Evolutionary conservation across 2,888 invertebrate species (phyloP).

Genomic region (Rhingia rostrata): DNA sequence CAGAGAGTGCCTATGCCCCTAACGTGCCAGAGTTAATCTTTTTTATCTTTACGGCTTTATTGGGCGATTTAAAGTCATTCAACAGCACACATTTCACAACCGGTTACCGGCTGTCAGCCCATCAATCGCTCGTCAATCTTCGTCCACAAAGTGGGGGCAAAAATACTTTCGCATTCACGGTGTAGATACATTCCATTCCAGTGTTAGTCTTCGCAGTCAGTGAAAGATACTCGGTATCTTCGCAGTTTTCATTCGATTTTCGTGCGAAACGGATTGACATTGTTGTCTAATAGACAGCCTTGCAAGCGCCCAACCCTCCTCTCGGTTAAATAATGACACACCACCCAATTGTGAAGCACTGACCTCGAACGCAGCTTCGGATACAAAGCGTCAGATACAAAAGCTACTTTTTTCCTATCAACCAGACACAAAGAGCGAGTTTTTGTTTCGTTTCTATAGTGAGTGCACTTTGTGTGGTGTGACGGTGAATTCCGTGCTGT

Average conservation of each 20-base stretch:
- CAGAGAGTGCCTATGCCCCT: neutral
- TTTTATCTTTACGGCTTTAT: conserved; percentile 34
- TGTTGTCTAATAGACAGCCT: conserved; percentile 33
- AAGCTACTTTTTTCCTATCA: conserved; percentile 59
- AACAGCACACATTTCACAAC: conserved; percentile 33
- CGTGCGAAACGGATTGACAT: conserved; percentile 16
- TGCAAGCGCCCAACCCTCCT: conserved; percentile 19
- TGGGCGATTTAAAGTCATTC: conserved; percentile 16
- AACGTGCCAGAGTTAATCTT: neutral
- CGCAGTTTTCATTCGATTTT: neutral
- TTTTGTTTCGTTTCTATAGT: conserved; percentile 18
- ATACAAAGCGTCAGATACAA: conserved; percentile 38
- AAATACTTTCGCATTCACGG: conserved; percentile 14
- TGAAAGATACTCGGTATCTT: conserved; percentile 6
- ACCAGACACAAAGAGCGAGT: conserved; percentile 53
- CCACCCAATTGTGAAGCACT: conserved; percentile 57
- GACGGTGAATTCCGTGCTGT: conserved; percentile 20
- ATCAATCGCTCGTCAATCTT: conserved; percentile 47
- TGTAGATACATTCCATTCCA: neutral
- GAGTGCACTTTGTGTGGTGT: neutral
- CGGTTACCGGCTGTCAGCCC: conserved; percentile 60
- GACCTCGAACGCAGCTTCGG: conserved; percentile 53
- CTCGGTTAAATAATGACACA: conserved; percentile 55
- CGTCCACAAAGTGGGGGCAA: neutral
- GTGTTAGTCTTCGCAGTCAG: neutral